phyloP scores from a whole-genome alignment of 2,113 vertebrate genomes.

The Eleginops maclovinus region DNA sequence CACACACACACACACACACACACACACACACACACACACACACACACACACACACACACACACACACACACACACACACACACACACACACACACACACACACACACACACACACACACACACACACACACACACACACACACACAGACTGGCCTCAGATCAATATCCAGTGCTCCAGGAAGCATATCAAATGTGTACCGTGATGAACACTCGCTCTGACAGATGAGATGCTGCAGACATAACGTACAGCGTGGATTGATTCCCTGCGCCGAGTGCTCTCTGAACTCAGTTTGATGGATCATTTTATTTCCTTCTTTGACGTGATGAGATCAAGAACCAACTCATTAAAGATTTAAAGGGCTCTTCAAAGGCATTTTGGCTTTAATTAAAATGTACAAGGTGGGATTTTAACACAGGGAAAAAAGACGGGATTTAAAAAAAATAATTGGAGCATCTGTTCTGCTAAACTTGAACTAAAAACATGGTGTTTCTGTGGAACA shows the following conservation, averaged over 20 bases:
- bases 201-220: conserved; percentile 45
- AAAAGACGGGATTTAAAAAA: neutral
- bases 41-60: neutral
- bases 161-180: conserved; percentile 60
- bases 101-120: neutral
- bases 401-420: neutral
- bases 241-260: conserved; percentile 63
- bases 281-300: conserved; percentile 33
- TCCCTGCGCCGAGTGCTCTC: conserved; percentile 35
- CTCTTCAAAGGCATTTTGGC: conserved; percentile 28
- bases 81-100: neutral
- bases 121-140: neutral
- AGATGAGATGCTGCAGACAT: conserved; percentile 59
- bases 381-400: conserved; percentile 35
- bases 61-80: neutral
- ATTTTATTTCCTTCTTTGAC: conserved; percentile 39
- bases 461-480: neutral
- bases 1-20: neutral
- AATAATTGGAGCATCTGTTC: neutral
- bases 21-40: neutral
- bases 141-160: conserved; percentile 41
- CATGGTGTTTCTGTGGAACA: too few species aligned
- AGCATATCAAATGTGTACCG: conserved; percentile 45
- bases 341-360: conserved; percentile 14
- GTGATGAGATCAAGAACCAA: conserved; percentile 37